Evolutionary conservation across 2,888 invertebrate genomes (phyloP).

Genomic region (Amorpha juglandis): DNA sequence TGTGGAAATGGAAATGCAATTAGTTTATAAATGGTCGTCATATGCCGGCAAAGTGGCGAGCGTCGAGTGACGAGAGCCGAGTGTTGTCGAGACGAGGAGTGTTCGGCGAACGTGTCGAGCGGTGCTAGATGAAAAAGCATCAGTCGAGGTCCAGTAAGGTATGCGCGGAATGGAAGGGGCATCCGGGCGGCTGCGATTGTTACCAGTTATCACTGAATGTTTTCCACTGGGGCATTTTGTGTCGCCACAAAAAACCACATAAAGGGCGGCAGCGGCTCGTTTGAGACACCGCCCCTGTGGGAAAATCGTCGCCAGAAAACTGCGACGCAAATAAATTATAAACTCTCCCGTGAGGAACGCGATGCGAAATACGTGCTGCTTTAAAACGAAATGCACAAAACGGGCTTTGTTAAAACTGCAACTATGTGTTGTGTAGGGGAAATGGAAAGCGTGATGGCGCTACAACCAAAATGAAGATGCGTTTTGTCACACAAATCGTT

Average conservation of each 20-base stretch:
- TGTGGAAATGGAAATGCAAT: not conserved
- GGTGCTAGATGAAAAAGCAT: constrained; percentile 79
- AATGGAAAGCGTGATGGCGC: constrained; percentile 34
- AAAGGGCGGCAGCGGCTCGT: constrained; percentile 82
- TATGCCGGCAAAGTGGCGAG: constrained; percentile 8
- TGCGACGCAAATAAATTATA: constrained; percentile 83
- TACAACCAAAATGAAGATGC: constrained; percentile 43
- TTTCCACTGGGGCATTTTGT: constrained; percentile 82
- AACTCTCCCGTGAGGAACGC: constrained; percentile 78
- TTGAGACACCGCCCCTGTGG: constrained; percentile 83
- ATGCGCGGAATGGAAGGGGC: constrained; percentile 81
- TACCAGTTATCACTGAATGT: constrained; percentile 84
- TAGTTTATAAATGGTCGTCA: constrained; percentile 6
- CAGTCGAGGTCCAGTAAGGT: constrained; percentile 71
- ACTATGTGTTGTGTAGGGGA: constrained; percentile 41
- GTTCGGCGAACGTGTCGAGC: constrained; percentile 54
- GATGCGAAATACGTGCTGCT: constrained; percentile 55
- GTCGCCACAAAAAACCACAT: constrained; percentile 82
- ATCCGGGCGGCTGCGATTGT: constrained; percentile 84
- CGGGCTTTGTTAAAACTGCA: constrained; percentile 62
- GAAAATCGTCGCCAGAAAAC: constrained; percentile 84
- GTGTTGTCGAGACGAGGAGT: constrained; percentile 44
- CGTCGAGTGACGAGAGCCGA: constrained; percentile 40
- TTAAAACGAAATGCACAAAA: constrained; percentile 61
- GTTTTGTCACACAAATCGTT: constrained; percentile 61